phyloP scores from a whole-genome alignment of 2,113 vertebrate species.

The Indicator indicator region DNA sequence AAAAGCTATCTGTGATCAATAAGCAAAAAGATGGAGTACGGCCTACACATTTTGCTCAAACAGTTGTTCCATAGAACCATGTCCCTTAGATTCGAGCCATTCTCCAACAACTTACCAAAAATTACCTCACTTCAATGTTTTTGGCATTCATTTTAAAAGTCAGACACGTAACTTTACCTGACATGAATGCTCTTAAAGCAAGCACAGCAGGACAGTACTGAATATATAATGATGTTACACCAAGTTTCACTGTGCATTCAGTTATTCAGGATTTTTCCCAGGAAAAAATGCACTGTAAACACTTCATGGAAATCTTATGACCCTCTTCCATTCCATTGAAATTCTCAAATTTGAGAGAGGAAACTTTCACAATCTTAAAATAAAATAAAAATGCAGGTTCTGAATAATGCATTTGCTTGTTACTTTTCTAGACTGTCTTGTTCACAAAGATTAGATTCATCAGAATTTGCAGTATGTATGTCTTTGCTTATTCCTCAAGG shows the following conservation, averaged over 20 bases:
- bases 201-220: background rate
- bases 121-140: background rate
- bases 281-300: background rate
- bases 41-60: no score
- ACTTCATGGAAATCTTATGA: background rate
- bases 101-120: no score
- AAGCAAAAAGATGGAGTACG: no score
- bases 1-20: no score
- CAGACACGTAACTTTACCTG: background rate
- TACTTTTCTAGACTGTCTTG: background rate
- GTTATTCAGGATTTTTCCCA: background rate
- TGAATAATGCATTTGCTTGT: constrained; percentile 14
- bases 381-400: background rate
- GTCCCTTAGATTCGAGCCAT: no score
- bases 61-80: no score
- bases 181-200: background rate
- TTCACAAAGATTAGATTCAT: constrained; percentile 34
- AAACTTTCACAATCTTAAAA: background rate
- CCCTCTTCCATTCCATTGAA: background rate
- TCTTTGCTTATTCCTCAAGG: background rate
- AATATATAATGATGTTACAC: background rate
- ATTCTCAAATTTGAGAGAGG: background rate
- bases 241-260: background rate
- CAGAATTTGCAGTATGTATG: background rate
- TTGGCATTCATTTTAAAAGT: background rate